These are phyloP conservation scores for Macquaria ambigua DNA, from an alignment of 2,113 vertebrate species.

Conservation along the genomic window DNA sequence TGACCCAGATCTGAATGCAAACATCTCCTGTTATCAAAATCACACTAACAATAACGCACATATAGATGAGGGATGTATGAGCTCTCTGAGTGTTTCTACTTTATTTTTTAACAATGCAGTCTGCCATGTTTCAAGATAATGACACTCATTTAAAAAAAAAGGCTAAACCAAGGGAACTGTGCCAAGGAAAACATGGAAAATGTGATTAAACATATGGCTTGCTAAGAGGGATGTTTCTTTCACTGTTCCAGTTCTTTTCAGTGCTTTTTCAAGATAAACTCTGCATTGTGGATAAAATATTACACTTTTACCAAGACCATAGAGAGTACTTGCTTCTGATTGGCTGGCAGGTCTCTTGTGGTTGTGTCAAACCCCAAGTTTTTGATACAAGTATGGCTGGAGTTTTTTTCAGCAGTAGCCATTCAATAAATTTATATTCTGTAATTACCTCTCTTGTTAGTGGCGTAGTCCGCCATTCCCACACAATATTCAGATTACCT, in stretches of 20 bases:
- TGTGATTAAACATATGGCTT: background rate
- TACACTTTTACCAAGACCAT: background rate
- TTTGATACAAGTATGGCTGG: background rate
- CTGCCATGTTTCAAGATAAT: constrained; percentile 31
- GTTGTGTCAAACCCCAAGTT: background rate
- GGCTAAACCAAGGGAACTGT: background rate
- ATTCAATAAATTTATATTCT: background rate
- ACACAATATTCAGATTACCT: background rate
- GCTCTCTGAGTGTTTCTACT: background rate
- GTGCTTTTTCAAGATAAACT: background rate
- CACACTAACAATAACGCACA: background rate
- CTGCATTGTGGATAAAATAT: background rate
- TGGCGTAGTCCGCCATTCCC: background rate
- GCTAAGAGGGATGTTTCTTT: background rate
- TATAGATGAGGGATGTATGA: background rate
- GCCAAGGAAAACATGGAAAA: background rate
- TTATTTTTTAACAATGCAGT: background rate
- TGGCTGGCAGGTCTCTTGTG: background rate
- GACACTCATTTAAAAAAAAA: background rate
- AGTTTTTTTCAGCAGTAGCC: background rate
- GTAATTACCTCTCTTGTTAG: background rate
- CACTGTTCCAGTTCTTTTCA: background rate
- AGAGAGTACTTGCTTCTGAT: background rate
- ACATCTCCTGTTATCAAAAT: background rate
- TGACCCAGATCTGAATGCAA: background rate